A percentile compares a stretch with the other conserved stretches of the same genome.
Conservation (phyloP, 2,113 vertebrate genomes). For the Ochotona curzoniae region DNA sequence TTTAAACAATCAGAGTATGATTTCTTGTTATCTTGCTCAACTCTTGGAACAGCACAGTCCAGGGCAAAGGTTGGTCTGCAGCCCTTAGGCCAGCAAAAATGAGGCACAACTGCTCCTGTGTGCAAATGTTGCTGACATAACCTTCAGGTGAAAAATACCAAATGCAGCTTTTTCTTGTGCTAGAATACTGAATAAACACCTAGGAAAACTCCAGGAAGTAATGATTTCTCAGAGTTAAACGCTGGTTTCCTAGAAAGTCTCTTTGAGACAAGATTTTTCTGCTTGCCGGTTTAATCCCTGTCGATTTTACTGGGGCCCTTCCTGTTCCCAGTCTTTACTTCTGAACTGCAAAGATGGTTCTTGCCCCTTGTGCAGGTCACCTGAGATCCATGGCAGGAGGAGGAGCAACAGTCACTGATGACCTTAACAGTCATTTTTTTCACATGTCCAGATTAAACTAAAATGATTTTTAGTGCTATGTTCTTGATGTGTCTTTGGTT, state of each 20-base stretch:
- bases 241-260: not conserved
- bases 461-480: not conserved
- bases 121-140: not conserved
- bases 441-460: not conserved
- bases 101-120: not conserved
- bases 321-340: not conserved
- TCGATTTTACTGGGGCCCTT: not conserved
- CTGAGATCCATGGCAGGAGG: not conserved
- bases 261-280: not conserved
- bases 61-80: conserved; percentile 62
- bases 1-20: conserved; percentile 48
- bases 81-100: conserved; percentile 43
- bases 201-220: conserved; percentile 28
- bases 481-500: not conserved
- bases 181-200: not conserved
- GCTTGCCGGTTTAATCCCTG: not conserved
- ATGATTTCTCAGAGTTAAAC: conserved; percentile 4
- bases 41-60: not conserved
- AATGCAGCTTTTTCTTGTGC: not conserved
- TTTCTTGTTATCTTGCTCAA: conserved; percentile 71
- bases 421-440: not conserved
- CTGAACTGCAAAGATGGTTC: not conserved
- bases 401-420: not conserved
- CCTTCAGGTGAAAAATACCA: not conserved
- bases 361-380: not conserved